Evolutionary conservation across 92 coral and sea anemone species (phyloP).

Genomic region (Epizoanthus fatuus): DNA sequence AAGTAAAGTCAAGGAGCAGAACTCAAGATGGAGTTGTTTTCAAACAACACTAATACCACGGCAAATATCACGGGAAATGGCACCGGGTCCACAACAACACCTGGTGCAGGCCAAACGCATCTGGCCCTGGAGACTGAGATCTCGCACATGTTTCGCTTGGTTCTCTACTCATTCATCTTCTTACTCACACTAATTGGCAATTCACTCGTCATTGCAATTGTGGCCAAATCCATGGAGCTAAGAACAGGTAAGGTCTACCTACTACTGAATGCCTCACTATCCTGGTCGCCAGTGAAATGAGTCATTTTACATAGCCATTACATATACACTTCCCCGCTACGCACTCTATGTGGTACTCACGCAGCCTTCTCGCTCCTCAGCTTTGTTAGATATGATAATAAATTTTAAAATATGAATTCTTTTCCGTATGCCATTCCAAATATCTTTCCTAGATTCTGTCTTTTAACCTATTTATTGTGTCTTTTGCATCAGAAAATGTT

Average conservation of each 20-base stretch:
- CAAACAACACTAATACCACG: slow-evolving; percentile 4
- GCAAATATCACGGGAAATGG: slow-evolving; percentile 9
- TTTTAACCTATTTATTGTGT: no score
- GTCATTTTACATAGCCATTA: no score
- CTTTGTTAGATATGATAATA: no score
- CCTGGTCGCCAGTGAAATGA: no score
- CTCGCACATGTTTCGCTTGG: slow-evolving; percentile 33
- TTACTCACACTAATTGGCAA: slow-evolving; percentile 32
- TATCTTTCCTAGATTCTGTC: no score
- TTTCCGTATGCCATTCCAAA: no score
- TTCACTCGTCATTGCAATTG: slow-evolving; percentile 38
- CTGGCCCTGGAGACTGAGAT: slow-evolving; percentile 23
- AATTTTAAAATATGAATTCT: no score
- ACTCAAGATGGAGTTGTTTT: slow-evolving; percentile 8
- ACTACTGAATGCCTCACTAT: not conserved
- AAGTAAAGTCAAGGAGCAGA: not conserved
- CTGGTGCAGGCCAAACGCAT: not conserved
- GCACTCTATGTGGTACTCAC: no score
- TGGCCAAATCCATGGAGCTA: slow-evolving; percentile 31
- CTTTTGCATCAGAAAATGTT: no score
- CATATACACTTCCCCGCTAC: no score
- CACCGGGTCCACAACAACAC: not conserved
- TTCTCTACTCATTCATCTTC: slow-evolving; percentile 29
- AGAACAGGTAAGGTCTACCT: slow-evolving; percentile 20
- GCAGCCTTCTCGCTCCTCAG: no score